Evolutionary conservation across 37 sponge, comb jelly and placozoan genomes (phyloP).

Genomic region (Aphrocallistes beatrix): DNA sequence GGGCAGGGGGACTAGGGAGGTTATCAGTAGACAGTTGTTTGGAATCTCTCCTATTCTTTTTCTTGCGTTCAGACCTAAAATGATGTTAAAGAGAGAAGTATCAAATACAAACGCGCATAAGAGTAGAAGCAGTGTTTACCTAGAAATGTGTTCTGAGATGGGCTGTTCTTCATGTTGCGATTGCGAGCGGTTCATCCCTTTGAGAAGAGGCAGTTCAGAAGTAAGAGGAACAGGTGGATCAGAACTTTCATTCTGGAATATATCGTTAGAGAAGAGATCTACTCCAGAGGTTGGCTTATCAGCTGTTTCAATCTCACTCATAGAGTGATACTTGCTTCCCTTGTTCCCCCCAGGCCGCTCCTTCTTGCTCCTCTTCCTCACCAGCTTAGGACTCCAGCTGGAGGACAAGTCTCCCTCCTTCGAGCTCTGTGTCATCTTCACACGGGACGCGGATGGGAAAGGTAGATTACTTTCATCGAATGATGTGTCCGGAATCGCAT

Average conservation of each 20-base stretch:
- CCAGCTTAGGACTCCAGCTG: constrained; percentile 13
- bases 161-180: not conserved
- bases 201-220: no score
- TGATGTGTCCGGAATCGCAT: not conserved
- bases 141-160: not conserved
- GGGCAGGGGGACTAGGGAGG: no score
- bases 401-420: not conserved
- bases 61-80: constrained; percentile 8
- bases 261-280: not conserved
- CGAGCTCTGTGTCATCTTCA: not conserved
- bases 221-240: no score
- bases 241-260: not conserved
- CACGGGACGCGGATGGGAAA: not conserved
- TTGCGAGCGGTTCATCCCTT: no score
- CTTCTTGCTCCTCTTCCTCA: constrained; percentile 13
- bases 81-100: not conserved
- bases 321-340: not conserved
- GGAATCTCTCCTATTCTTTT: not conserved
- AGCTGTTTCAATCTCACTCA: not conserved
- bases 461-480: not conserved
- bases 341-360: not conserved
- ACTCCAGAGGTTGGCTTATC: not conserved
- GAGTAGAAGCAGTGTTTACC: not conserved
- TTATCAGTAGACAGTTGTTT: no score
- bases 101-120: not conserved